Evolutionary conservation across 2,797 vertebrate genomes (phyloP).

Genomic region (Chrosomus eos): DNA sequence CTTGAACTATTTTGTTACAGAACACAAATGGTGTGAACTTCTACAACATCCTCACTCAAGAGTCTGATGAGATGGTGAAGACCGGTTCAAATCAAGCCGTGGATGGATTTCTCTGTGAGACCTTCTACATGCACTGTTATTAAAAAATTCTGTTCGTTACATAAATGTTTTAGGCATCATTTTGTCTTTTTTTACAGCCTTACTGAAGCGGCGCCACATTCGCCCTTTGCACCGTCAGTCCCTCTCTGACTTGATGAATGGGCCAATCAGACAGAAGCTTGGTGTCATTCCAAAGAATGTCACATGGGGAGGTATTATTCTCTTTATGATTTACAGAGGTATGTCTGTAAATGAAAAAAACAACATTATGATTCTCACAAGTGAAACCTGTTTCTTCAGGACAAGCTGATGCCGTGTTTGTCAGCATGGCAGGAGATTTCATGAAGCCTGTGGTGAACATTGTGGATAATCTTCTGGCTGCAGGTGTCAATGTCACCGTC

Average conservation of each 20-base stretch:
- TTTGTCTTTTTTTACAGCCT: conserved; percentile 67
- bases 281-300: conserved; percentile 87
- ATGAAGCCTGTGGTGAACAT: conserved; percentile 89
- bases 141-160: neutral
- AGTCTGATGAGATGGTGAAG: conserved; percentile 60
- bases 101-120: conserved; percentile 79
- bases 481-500: conserved; percentile 86
- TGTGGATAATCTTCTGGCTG: conserved; percentile 85
- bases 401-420: conserved; percentile 86
- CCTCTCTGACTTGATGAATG: conserved; percentile 91
- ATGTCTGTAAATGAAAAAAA: neutral
- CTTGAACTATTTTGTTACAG: conserved; percentile 69
- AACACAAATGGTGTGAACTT: conserved; percentile 96
- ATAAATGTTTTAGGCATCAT: neutral
- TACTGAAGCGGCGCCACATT: conserved; percentile 80
- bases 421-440: conserved; percentile 90
- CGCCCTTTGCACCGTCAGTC: conserved; percentile 75
- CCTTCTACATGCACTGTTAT: neutral
- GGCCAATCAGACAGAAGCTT: conserved; percentile 88
- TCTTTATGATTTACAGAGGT: conserved; percentile 4
- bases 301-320: conserved; percentile 90
- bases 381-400: conserved; percentile 68
- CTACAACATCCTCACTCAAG: conserved; percentile 92
- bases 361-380: neutral
- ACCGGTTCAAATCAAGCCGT: conserved; percentile 35